Evolutionary conservation across 1,140 invertebrate species (phyloP), one percentile per base, ranked within the genome.

Genomic region (Heliconius congener): DNA sequence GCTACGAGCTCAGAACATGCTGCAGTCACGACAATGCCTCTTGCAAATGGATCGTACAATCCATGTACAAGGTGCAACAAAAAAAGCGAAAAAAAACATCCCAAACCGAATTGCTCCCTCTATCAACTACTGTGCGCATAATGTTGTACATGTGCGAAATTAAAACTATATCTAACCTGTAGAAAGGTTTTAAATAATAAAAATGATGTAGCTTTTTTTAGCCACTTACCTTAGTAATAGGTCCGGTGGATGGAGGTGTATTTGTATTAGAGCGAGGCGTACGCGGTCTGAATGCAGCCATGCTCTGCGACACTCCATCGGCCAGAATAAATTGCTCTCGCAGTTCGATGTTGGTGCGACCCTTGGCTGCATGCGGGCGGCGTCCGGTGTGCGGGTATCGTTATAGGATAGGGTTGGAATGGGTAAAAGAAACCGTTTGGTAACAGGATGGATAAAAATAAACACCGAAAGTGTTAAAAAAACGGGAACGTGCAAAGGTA

Each of bases 311-410:
- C 82, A 99, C 98, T 90, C 99, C 98, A 94, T 99, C 98, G 86
- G 99, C 98, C 96, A 99, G 95, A 94, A 99, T 99, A 96, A 99
- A 99, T 96, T 99, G 98, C 95, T 99, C 99, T 87, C 99, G 96
- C 91, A 99, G 97, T 96, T 99, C 99, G 95, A 99, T 98, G 96
- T 99, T 99, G 94, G 99, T 99, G 95, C 99, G 97, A 96, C 99
- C 99, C 96, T 99, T 99, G 95, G 99, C 99, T 99, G 96, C 95
- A 93, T 95, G 95, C 89, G 94, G 95, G 95, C 95, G 95, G 95
- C 95, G 92, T 93, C 91, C 91, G 88, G 90, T 92, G 93, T 92
- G 93, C 83, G 88, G 88, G 89, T 46, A 87, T 90, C 74, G 87
- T 85, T 89, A 89, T 82, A 73, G 88, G 82, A 83, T 27, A 80